Conservation (phyloP, 2,888 invertebrate genomes). For the Pemphredon lugubris region DNA sequence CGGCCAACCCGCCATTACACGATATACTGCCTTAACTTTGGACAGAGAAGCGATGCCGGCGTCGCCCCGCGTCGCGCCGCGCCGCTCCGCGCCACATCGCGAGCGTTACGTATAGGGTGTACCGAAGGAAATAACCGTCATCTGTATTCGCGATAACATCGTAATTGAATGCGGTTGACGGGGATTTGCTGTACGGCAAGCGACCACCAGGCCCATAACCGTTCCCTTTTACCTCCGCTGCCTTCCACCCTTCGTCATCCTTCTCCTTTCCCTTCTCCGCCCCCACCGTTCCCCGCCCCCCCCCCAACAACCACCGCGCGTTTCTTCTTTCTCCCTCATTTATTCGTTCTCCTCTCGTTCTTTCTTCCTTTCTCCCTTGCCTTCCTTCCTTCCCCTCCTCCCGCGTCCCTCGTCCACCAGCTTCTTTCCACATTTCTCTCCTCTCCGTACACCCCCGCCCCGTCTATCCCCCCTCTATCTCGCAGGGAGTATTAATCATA, state of each 20-base stretch:
- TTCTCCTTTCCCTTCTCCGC: slow-evolving; percentile 34
- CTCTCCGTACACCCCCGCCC: neutral
- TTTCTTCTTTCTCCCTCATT: slow-evolving; percentile 33
- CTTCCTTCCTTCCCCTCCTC: neutral
- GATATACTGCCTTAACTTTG: slow-evolving; percentile 67
- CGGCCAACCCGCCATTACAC: slow-evolving; percentile 68
- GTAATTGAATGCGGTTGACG: slow-evolving; percentile 82
- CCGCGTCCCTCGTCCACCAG: neutral
- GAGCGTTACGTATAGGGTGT: slow-evolving; percentile 80
- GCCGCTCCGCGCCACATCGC: slow-evolving; percentile 45
- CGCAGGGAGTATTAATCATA: slow-evolving; percentile 77
- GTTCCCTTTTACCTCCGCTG: slow-evolving; percentile 56
- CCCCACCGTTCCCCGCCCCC: slow-evolving; percentile 3
- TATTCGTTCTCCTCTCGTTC: slow-evolving; percentile 14
- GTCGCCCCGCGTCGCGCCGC: slow-evolving; percentile 47
- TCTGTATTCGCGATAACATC: slow-evolving; percentile 82
- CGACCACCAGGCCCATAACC: slow-evolving; percentile 66
- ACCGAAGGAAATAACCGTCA: slow-evolving; percentile 82
- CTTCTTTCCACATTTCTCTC: slow-evolving; percentile 11
- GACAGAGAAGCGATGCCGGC: slow-evolving; percentile 63
- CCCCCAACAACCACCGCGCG: neutral
- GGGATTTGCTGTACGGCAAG: slow-evolving; percentile 77
- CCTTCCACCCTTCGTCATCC: slow-evolving; percentile 50
- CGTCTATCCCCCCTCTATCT: slow-evolving; percentile 49
- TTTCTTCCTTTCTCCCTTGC: slow-evolving; percentile 10